Percentiles rank a stretch among this genome's conserved stretches.
These are phyloP conservation scores for Willowsia nigromaculata DNA, from an alignment of 2,888 invertebrate genomes.

Conservation along the genomic window DNA sequence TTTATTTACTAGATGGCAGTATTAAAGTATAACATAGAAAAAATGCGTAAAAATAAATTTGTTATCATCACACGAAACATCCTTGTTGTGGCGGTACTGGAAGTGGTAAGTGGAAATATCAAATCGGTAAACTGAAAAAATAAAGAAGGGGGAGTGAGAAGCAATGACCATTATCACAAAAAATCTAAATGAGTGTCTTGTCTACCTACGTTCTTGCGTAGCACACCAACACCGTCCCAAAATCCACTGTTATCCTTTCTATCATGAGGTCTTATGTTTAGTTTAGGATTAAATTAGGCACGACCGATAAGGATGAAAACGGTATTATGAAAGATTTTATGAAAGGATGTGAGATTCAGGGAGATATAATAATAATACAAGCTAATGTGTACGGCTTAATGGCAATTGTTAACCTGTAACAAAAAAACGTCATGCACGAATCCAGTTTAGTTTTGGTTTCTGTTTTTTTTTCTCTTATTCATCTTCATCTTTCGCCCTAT, in stretches of 20 bases:
- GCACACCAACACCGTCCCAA: neutral
- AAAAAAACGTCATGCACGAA: conserved; percentile 22
- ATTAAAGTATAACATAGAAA: no score
- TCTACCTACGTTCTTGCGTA: conserved; percentile 1
- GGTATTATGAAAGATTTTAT: conserved; percentile 49
- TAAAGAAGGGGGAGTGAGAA: conserved; percentile 1
- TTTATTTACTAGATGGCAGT: neutral
- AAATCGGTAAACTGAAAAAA: neutral
- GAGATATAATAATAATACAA: conserved; percentile 20
- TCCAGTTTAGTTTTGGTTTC: conserved; percentile 54
- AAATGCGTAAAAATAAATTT: neutral
- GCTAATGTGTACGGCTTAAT: conserved; percentile 58
- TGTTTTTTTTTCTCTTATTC: neutral
- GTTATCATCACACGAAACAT: neutral
- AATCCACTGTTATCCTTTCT: neutral
- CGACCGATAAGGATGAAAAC: conserved; percentile 59
- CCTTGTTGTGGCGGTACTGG: neutral
- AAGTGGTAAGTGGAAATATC: neutral
- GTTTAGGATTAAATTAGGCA: conserved; percentile 64
- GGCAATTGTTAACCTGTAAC: conserved; percentile 62
- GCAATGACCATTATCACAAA: conserved; percentile 25
- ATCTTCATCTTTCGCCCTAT: neutral
- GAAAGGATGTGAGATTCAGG: conserved; percentile 32
- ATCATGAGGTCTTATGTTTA: conserved; percentile 47
- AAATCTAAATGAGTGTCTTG: conserved; percentile 54